These are phyloP conservation scores for Tubulanus polymorphus DNA, from an alignment of 2,888 invertebrate species.

Conservation along the genomic window DNA sequence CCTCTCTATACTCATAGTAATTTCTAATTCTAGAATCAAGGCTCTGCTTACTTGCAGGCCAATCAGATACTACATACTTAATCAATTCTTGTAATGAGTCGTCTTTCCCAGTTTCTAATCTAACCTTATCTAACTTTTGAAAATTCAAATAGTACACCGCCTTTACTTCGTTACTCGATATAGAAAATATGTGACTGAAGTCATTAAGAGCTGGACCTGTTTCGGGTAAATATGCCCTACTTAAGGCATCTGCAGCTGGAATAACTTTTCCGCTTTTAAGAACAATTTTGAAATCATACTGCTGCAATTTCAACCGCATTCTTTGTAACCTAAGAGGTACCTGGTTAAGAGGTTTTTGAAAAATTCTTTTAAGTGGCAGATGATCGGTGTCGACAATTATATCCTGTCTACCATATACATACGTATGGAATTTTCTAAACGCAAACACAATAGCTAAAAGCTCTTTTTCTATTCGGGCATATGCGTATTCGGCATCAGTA, in stretches of 20 bases:
- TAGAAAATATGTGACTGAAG: too few species aligned
- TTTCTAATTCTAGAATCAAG: background rate
- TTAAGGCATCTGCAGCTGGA: slow-evolving; percentile 16
- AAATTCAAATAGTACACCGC: too few species aligned
- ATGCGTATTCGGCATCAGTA: slow-evolving; percentile 9
- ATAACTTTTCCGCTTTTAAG: slow-evolving; percentile 14
- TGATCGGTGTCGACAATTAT: slow-evolving; percentile 19
- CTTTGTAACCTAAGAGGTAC: slow-evolving; percentile 13
- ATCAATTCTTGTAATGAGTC: background rate
- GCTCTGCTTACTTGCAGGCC: slow-evolving; percentile 4
- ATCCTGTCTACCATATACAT: slow-evolving; percentile 12
- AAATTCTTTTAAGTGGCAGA: slow-evolving; percentile 13
- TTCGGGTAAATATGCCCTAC: background rate
- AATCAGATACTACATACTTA: background rate
- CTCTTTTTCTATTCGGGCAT: slow-evolving; percentile 17
- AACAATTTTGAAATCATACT: slow-evolving; percentile 16
- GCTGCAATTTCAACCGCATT: slow-evolving; percentile 15
- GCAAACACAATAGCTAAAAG: slow-evolving; percentile 13
- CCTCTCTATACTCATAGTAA: slow-evolving; percentile 5
- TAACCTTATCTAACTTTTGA: background rate
- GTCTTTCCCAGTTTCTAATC: background rate
- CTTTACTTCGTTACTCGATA: too few species aligned
- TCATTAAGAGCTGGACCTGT: too few species aligned
- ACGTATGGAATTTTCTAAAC: slow-evolving; percentile 10
- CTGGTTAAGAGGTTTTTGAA: slow-evolving; percentile 14